Percentiles rank a stretch among this genome's conserved stretches.
These are phyloP conservation scores for Heliconius cydno DNA, from an alignment of 2,888 invertebrate genomes.

Conservation along the genomic window DNA sequence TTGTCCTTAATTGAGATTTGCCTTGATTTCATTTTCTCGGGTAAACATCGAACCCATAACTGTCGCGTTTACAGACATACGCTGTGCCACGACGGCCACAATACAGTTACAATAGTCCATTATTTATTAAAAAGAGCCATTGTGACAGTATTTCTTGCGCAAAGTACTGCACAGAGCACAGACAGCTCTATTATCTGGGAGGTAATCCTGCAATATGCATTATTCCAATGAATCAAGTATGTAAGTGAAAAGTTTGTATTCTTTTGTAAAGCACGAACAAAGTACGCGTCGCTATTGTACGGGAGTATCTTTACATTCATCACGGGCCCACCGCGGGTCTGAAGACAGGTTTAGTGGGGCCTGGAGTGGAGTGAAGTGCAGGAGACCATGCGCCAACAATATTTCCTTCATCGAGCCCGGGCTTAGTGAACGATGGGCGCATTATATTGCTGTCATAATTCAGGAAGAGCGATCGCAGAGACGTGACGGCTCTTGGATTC, in stretches of 20 bases:
- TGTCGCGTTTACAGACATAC: not conserved
- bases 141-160: conserved; percentile 19
- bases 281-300: conserved; percentile 33
- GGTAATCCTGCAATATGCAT: conserved; percentile 30
- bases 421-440: conserved; percentile 72
- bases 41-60: not conserved
- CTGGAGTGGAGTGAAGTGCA: conserved; percentile 11
- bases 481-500: conserved; percentile 67
- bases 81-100: not conserved
- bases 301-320: conserved; percentile 32
- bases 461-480: conserved; percentile 69
- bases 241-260: conserved; percentile 32
- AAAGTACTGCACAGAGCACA: conserved; percentile 20
- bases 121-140: conserved; percentile 23
- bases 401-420: conserved; percentile 72
- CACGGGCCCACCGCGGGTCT: conserved; percentile 30
- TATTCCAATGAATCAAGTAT: conserved; percentile 35
- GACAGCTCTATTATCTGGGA: conserved; percentile 22
- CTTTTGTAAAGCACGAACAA: conserved; percentile 35
- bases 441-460: conserved; percentile 76
- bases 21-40: not conserved
- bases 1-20: no score
- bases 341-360: conserved; percentile 26
- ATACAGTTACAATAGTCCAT: not conserved
- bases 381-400: conserved; percentile 55